phyloP scores from a whole-genome alignment of 2,888 invertebrate genomes.

The Trachelus stipa region DNA sequence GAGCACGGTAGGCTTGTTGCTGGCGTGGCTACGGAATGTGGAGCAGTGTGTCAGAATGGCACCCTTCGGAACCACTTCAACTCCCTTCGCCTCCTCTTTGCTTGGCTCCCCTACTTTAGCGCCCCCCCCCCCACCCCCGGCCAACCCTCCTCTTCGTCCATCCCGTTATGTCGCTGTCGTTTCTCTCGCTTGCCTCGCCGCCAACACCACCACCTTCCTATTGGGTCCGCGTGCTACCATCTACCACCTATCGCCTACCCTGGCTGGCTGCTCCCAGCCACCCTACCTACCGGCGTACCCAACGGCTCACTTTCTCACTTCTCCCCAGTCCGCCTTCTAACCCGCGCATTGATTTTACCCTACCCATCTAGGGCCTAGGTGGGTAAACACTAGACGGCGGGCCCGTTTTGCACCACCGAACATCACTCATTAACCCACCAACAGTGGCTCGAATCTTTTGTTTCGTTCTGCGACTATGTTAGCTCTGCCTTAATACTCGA shows the following conservation, averaged over 20 bases:
- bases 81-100: constrained; percentile 19
- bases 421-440: background rate
- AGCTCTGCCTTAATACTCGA: background rate
- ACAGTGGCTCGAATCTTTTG: background rate
- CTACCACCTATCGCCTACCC: constrained; percentile 17
- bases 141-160: constrained; percentile 17
- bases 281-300: constrained; percentile 10
- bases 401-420: constrained; percentile 27
- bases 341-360: constrained; percentile 52
- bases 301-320: constrained; percentile 40
- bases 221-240: constrained; percentile 12
- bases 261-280: background rate
- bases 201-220: constrained; percentile 13
- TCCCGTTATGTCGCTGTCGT: constrained; percentile 18
- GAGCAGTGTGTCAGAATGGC: constrained; percentile 59
- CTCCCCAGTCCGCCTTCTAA: constrained; percentile 30
- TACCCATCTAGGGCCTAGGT: constrained; percentile 34
- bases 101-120: constrained; percentile 16
- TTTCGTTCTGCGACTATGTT: background rate
- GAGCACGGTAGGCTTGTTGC: constrained; percentile 4
- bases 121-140: background rate
- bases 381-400: constrained; percentile 42
- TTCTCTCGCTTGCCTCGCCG: constrained; percentile 23
- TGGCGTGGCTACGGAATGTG: constrained; percentile 52
- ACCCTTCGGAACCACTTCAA: constrained; percentile 48